A percentile compares a stretch with the other conserved stretches of the same genome.
These are phyloP conservation scores for Pomatostomus ruficeps DNA, from an alignment of 2,113 vertebrate genomes.

Conservation along the genomic window DNA sequence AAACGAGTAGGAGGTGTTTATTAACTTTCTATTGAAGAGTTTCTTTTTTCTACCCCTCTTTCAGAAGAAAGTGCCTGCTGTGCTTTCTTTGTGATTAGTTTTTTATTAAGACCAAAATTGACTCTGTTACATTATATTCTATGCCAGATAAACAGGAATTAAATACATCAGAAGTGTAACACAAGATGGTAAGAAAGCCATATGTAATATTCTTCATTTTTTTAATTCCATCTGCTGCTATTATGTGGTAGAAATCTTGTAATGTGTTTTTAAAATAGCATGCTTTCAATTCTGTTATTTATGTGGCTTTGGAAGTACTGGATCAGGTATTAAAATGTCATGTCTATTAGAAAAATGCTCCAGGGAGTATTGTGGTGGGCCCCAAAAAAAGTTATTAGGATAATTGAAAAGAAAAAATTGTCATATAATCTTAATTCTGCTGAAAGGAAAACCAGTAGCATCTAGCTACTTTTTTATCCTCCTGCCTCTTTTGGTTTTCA, in stretches of 20 bases:
- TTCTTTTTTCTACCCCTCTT: not conserved
- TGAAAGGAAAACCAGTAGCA: not conserved
- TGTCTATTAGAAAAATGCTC: not conserved
- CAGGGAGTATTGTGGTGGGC: not conserved
- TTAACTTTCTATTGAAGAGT: not conserved
- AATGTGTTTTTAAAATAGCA: not conserved
- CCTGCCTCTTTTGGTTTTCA: not conserved
- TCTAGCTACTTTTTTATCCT: not conserved
- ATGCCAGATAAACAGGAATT: not conserved
- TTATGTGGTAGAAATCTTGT: not conserved
- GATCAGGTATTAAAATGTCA: not conserved
- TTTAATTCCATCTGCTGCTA: not conserved
- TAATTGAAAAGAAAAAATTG: not conserved
- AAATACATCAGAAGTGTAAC: not conserved
- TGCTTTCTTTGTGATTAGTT: not conserved
- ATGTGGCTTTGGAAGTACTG: not conserved
- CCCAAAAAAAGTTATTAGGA: not conserved
- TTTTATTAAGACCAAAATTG: not conserved
- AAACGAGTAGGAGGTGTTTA: not conserved
- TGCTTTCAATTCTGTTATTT: not conserved
- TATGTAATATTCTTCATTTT: not conserved
- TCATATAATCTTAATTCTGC: not conserved
- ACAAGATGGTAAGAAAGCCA: not conserved
- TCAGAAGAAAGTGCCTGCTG: not conserved
- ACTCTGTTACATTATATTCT: not conserved